A percentile compares a stretch with the other conserved stretches of the same genome.
phyloP scores from a whole-genome alignment of 1,140 invertebrate genomes.

The Chionoecetes opilio region DNA sequence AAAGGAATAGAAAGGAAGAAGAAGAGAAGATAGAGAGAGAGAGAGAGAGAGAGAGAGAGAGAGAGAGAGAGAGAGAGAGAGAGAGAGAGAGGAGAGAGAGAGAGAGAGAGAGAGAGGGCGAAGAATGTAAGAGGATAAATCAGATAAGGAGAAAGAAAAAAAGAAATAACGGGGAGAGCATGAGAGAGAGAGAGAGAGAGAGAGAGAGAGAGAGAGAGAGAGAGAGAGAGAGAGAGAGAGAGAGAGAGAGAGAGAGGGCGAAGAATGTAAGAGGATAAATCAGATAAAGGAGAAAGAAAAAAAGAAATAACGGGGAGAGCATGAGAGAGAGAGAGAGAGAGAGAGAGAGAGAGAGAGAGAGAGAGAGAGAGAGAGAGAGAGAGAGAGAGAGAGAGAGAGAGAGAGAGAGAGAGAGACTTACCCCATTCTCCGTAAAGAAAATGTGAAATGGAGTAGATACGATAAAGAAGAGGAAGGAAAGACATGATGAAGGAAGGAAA shows the following conservation, averaged over 20 bases:
- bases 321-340: background rate
- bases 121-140: background rate
- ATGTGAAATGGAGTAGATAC: background rate
- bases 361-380: background rate
- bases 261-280: background rate
- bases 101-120: background rate
- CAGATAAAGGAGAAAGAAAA: background rate
- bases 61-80: too few species aligned
- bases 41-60: too few species aligned
- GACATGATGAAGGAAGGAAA: background rate
- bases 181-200: background rate
- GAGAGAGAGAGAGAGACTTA: background rate
- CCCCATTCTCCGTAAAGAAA: too few species aligned
- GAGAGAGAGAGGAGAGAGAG: background rate
- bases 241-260: background rate
- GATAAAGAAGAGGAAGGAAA: background rate
- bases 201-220: background rate
- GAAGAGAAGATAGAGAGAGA: too few species aligned
- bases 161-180: background rate
- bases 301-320: background rate
- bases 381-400: background rate
- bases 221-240: background rate
- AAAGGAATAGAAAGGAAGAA: too few species aligned
- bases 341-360: constrained; percentile 37
- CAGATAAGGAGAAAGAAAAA: background rate